Evolutionary conservation across 1,140 invertebrate genomes (phyloP).

Genomic region (Elysia chlorotica): DNA sequence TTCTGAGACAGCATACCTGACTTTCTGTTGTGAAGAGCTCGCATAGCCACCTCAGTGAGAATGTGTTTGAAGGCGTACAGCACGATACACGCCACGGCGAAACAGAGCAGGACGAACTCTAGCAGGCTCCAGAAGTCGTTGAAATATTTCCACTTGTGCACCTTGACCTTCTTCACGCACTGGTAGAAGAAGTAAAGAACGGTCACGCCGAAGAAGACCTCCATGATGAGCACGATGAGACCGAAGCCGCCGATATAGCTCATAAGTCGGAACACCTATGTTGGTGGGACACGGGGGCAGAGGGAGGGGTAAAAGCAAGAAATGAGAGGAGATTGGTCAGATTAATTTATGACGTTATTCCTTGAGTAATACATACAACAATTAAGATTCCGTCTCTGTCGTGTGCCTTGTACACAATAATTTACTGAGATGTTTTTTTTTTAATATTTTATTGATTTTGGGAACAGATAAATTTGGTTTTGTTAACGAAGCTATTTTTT

Average conservation of each 20-base stretch:
- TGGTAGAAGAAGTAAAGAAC: constrained; percentile 57
- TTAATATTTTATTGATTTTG: too few species aligned
- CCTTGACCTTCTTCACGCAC: constrained; percentile 49
- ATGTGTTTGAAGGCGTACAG: constrained; percentile 64
- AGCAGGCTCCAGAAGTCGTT: constrained; percentile 64
- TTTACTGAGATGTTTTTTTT: too few species aligned
- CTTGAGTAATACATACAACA: too few species aligned
- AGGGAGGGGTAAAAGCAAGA: too few species aligned
- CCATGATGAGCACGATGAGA: constrained; percentile 55
- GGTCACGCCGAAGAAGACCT: constrained; percentile 56
- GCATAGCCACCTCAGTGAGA: constrained; percentile 59
- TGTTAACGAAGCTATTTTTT: too few species aligned
- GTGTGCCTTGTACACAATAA: too few species aligned
- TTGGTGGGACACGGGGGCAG: too few species aligned
- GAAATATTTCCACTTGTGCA: constrained; percentile 60
- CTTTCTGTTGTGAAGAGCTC: constrained; percentile 55
- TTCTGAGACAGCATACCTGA: too few species aligned
- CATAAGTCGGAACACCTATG: constrained; percentile 60
- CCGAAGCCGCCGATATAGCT: constrained; percentile 60
- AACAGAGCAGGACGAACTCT: constrained; percentile 61
- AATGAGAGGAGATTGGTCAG: too few species aligned
- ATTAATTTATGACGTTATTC: too few species aligned
- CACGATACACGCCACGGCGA: constrained; percentile 61
- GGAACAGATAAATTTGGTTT: too few species aligned
- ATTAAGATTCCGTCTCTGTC: too few species aligned